Percentiles rank a stretch among this genome's conserved stretches.
Conservation (phyloP, 2,113 vertebrate species). For the Aldabrachelys gigantea region DNA sequence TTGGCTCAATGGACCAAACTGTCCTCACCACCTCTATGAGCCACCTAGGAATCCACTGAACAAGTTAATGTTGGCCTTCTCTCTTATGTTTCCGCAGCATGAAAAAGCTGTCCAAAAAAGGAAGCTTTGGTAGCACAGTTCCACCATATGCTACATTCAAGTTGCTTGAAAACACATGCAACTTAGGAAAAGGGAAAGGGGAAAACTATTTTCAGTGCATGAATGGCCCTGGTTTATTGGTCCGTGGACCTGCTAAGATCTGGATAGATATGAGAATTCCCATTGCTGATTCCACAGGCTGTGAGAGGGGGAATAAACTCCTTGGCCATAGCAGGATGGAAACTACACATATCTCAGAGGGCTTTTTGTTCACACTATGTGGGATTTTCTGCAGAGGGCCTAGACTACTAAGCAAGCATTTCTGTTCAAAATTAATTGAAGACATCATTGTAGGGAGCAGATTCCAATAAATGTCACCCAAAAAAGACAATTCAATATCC, state of each 20-base stretch:
- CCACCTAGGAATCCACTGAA: not conserved
- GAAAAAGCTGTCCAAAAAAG: too few relatives aligned
- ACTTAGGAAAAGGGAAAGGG: not conserved
- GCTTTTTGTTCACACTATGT: not conserved
- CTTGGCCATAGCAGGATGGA: not conserved
- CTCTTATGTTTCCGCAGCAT: not conserved
- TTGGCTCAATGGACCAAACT: not conserved
- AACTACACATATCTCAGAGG: not conserved
- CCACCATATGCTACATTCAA: too few relatives aligned
- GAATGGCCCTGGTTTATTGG: not conserved
- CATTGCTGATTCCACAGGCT: not conserved
- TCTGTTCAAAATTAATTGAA: not conserved
- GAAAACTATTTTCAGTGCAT: not conserved
- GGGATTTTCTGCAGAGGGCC: not conserved
- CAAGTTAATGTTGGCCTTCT: not conserved
- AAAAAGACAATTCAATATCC: not conserved
- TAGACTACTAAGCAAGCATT: not conserved
- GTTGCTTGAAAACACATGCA: too few relatives aligned
- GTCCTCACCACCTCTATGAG: not conserved
- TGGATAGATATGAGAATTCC: not conserved
- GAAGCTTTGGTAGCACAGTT: too few relatives aligned
- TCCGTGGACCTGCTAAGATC: not conserved
- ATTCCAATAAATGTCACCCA: constrained; percentile 7
- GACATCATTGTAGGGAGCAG: not conserved
- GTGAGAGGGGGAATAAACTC: not conserved